Conservation (phyloP, 2,113 vertebrate genomes). For the human (Homo sapiens) region GRCh38 chr6:16542501-16543000, state of each 20-base stretch:
- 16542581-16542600: accelerated
- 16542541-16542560: accelerated
- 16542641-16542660: neutral
- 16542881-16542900: neutral
- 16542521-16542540: neutral
- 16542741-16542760: neutral
- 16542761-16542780: neutral
- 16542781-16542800: neutral
- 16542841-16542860: neutral
- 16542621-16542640: neutral
- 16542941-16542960: neutral
- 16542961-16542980: neutral
- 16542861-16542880: neutral
- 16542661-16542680: neutral
- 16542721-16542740: neutral
- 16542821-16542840: neutral
- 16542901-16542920: neutral
- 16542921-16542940: no score
- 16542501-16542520: neutral
- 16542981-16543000: neutral
- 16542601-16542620: neutral
- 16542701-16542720: neutral
- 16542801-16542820: neutral
- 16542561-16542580: neutral
- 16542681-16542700: neutral